Conservation (phyloP, 2,797 vertebrate genomes). For the Semaprochilodus insignis region DNA sequence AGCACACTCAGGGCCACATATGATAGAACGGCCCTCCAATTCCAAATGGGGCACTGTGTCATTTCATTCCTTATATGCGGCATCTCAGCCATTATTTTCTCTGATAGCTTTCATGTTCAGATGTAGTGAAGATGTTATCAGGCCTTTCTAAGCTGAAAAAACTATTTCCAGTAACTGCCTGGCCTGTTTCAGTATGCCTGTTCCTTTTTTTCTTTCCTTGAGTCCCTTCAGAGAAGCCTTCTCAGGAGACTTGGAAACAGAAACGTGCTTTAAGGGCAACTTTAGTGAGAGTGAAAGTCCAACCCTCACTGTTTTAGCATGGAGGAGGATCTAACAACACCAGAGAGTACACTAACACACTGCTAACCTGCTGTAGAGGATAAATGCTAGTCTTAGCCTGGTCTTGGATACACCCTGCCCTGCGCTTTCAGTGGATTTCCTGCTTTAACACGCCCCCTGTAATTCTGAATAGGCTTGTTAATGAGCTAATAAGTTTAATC, state of each 20-base stretch:
- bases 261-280: slow-evolving; percentile 36
- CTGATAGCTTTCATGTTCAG: slow-evolving; percentile 26
- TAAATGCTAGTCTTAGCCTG: background rate
- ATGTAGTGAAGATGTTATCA: slow-evolving; percentile 31
- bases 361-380: slow-evolving; percentile 60
- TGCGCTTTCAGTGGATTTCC: no score
- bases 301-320: slow-evolving; percentile 69
- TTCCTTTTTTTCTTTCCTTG: background rate
- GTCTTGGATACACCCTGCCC: no score
- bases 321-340: slow-evolving; percentile 42
- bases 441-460: no score
- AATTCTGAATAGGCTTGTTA: no score
- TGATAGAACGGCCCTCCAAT: slow-evolving; percentile 27
- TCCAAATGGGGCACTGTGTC: slow-evolving; percentile 5
- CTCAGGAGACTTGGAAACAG: slow-evolving; percentile 32
- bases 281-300: slow-evolving; percentile 42
- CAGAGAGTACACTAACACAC: slow-evolving; percentile 40
- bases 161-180: slow-evolving; percentile 23
- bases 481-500: no score
- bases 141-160: slow-evolving; percentile 18
- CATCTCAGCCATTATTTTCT: slow-evolving; percentile 41
- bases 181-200: background rate
- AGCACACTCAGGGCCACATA: slow-evolving; percentile 1
- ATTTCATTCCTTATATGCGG: slow-evolving; percentile 30
- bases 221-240: slow-evolving; percentile 42